Evolutionary conservation across 2,888 invertebrate species (phyloP).

Genomic region (Bellardia pandia): DNA sequence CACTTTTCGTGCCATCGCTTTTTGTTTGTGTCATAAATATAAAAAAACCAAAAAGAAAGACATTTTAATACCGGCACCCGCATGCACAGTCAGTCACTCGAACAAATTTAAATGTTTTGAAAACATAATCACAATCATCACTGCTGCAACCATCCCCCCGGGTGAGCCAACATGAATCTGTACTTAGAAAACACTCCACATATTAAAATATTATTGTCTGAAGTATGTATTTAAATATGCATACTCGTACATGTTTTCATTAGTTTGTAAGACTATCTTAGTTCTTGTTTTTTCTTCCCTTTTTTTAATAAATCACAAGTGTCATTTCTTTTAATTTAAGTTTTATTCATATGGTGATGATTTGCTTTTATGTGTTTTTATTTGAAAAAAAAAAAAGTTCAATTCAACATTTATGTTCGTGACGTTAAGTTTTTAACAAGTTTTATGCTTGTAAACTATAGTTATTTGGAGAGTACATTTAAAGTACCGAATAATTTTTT

Average conservation of each 20-base stretch:
- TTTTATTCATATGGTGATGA: conserved; percentile 9
- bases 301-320: conserved; percentile 55
- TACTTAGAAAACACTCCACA: background rate
- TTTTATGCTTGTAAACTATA: background rate
- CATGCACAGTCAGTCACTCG: conserved; percentile 19
- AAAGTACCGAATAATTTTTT: background rate
- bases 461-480: background rate
- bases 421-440: background rate
- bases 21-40: conserved; percentile 2
- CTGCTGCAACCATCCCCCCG: background rate
- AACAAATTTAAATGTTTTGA: conserved; percentile 55
- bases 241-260: background rate
- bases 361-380: background rate
- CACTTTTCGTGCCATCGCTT: conserved; percentile 2
- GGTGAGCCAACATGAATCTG: background rate
- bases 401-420: background rate
- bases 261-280: conserved; percentile 12
- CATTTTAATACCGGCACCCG: conserved; percentile 52
- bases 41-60: background rate
- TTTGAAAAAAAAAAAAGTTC: background rate
- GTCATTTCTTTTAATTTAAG: conserved; percentile 32
- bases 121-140: conserved; percentile 55
- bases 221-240: background rate
- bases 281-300: background rate
- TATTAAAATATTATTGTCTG: conserved; percentile 10